Evolutionary conservation across 2,888 invertebrate genomes (phyloP), one percentile per base, ranked within the genome.

Genomic region (Lasiommata megera): DNA sequence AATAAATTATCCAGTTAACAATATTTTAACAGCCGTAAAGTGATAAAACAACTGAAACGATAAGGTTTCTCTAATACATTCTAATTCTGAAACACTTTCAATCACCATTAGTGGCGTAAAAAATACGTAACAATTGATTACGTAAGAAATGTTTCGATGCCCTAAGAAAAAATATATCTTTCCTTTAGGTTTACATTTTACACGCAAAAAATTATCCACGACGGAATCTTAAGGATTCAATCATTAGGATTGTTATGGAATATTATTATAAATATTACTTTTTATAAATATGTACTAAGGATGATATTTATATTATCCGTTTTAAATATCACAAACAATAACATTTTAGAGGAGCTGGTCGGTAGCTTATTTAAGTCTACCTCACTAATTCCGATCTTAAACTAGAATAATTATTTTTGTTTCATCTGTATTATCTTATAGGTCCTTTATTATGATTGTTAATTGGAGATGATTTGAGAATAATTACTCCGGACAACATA

Each of bases 381-480:
- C 56, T 56, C 56, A 56, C 6, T 50, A 37, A 23, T 37, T 50
- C 36, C 23, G 18, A 50, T 50, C 36, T 51, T 17, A 51, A 23
- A 28, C 16, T 28, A 38, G 11, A 40, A 28, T 38, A 23, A 12
- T 11, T 28, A 11, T 51, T 16, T 16, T 23, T 50, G 23, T 28
- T 37, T 34, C 29, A 6, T 51, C 9, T 40, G 29, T 38, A 23
- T 12, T 23, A 12, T 23, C 14, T 48, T 12, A 23, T 44, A 36
- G n/a, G 23, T 12, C n/a, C 37, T 18, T 23, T 8, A 37, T 48
- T 48, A 34, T 48, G n/a, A 37, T 7, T 12, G 11, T 47, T 48
- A 17, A 37, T 7, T 12, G 11, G 18, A 37, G 18, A 47, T 11
- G 17, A 36, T 14, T 37, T 6, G 2, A 14, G n/a, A 48, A 47